Base-by-base conservation (phyloP, 2,797 vertebrate genomes). In the Geotrypetes seraphini region DNA sequence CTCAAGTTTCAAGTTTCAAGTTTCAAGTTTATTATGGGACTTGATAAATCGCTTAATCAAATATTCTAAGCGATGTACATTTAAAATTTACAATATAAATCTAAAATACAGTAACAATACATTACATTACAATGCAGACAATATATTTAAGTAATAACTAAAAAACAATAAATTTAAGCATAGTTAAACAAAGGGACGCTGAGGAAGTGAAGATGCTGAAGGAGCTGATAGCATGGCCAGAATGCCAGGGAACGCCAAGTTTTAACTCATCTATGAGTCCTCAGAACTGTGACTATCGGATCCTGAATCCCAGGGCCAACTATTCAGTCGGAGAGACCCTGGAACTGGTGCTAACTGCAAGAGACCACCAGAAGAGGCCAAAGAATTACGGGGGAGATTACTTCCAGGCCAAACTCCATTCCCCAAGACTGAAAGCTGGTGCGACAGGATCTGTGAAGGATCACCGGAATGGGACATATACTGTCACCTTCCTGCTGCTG, bases 371-470 rank as follows among this genome's bases (percentile, higher is more conserved):
- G 8, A 57, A 47, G 10, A 42, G 17, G 8, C 39, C 33, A 8
- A 75, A 73, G 46, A 28, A 16, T 13, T 54, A 65, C 1, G 63
- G 67, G 3, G 65, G 66, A 13, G 68, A 70, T 40, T 61, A 68
- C 38, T 72, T 76, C 36, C 38, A 41, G 32, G 62, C 54, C 25
- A 43, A 59, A 25, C 36, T 71, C 3, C 27, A 72, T 33, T 47
- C 55, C 7, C 36, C 15, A 1, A 18, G 47, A 19, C 24, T 57
- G n/a, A 66, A 53, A 26, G 60, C 69, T 5, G 57, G 64, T 4
- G 62, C 50, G 2, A 47, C 54, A 3, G 65, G 71, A 9, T 28
- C 45, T 2, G 44, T 73, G 12, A 32, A 7, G 11, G 69, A 70
- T 18, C 50, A 68, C 31, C 27, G 38, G 16, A 72, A 76, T 4